Base-by-base conservation (phyloP, 1,140 invertebrate genomes). In the Neodiprion fabricii region DNA sequence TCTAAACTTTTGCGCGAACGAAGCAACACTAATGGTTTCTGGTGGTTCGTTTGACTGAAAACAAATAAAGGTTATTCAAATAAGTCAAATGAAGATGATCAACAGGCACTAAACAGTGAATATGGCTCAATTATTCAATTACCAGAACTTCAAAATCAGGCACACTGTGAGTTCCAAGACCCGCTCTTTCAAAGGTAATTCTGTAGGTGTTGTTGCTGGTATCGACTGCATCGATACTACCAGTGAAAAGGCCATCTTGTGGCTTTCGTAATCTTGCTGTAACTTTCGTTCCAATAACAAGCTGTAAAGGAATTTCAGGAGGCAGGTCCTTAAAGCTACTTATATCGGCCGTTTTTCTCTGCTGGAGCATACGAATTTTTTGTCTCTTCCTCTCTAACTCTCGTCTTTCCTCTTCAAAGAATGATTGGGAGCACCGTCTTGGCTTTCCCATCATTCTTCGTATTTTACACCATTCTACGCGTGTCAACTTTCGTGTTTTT, bases 231-330 rank as follows among this genome's bases (percentile, higher is more conserved):
- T 99, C 98, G 76, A 99, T 97, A 65, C 93, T 95, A 9, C 98
- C 98, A 72, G 95, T 97, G 83, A 99, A 99, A 47, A 99, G 90
- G 14, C 98, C 98, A 91, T 99, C 98, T 89, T 99, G 97, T 8
- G 98, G 97, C 85, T 94, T 94, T 69, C 97, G 90, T 78, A 99
- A 86, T 77, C 97, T 87, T 78, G 96, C 96, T 61, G 96, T 95
- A 0, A 99, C 98, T 91, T 98, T 99, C 53, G 97, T 98, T 23
- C 98, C 98, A 81, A 99, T 96, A 14, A 98, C 96, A 72, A 99
- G 89, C 77, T 98, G 97, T 85, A 99, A 92, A 8, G 98, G 98
- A 81, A 99, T 97, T 90, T 99, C 96, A 76, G 95, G 91, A 10
- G 98, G 98, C 78, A 99, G 90, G 89, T 99, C 98, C 89, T 97